Conservation (phyloP, 2,888 invertebrate genomes). For the Dolichopus griseipennis region DNA sequence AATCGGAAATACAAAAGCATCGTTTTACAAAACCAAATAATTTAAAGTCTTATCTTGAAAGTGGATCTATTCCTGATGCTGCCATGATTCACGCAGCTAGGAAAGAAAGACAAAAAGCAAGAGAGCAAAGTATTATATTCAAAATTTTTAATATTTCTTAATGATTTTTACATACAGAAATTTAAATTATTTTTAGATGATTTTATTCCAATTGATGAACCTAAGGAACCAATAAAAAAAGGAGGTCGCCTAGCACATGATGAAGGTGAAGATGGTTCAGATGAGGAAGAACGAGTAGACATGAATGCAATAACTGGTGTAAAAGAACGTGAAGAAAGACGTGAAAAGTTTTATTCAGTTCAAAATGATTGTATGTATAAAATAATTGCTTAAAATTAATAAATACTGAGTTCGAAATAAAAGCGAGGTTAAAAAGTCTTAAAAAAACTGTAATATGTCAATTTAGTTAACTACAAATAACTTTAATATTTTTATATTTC, state of each 20-base stretch:
- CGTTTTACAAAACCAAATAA: conserved; percentile 58
- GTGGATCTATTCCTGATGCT: conserved; percentile 93
- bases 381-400: neutral
- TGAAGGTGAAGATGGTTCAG: conserved; percentile 68
- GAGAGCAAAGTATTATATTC: conserved; percentile 61
- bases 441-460: too few relatives aligned
- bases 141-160: neutral
- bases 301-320: conserved; percentile 76
- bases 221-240: conserved; percentile 38
- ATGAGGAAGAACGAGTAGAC: conserved; percentile 72
- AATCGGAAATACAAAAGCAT: conserved; percentile 46
- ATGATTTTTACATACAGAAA: neutral
- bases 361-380: conserved; percentile 51
- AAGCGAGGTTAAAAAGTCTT: neutral
- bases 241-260: conserved; percentile 66
- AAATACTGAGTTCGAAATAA: neutral
- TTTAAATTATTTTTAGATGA: conserved; percentile 40
- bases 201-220: conserved; percentile 49
- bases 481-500: neutral
- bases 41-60: conserved; percentile 70
- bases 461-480: too few relatives aligned
- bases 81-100: conserved; percentile 95
- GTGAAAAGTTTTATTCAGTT: conserved; percentile 70
- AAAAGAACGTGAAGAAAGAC: conserved; percentile 63
- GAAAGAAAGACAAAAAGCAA: conserved; percentile 86